Evolutionary conservation across 2,797 vertebrate species (phyloP).

Genomic region (Rhinoraja longicauda): DNA sequence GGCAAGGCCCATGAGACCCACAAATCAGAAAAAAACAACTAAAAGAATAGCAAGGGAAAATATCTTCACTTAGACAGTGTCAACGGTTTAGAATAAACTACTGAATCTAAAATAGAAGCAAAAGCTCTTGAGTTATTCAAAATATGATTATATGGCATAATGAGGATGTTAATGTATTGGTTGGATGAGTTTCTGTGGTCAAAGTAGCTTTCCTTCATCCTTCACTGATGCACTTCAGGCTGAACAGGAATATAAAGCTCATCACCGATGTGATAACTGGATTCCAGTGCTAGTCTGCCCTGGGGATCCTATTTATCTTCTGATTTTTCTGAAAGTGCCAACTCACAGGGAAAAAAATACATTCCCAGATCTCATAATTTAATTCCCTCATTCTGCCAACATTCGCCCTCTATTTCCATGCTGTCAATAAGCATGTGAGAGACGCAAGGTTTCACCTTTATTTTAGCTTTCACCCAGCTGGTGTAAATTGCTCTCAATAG

Average conservation of each 20-base stretch:
- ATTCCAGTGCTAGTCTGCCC: neutral
- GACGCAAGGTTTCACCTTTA: too few relatives aligned
- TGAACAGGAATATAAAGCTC: neutral
- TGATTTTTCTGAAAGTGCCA: neutral
- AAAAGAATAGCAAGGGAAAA: neutral
- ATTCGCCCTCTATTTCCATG: neutral
- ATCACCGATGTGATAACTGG: neutral
- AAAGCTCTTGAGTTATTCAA: neutral
- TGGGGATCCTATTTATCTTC: neutral
- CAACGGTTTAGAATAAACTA: slow-evolving; percentile 2
- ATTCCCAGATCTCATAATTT: neutral
- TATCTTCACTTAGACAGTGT: neutral
- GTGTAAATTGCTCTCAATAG: too few relatives aligned
- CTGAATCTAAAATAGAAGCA: neutral
- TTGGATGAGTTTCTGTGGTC: neutral
- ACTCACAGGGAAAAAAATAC: neutral
- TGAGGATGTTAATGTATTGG: slow-evolving; percentile 7
- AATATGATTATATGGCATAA: slow-evolving; percentile 15
- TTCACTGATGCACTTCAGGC: neutral
- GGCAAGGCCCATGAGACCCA: too few relatives aligned
- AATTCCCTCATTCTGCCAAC: neutral
- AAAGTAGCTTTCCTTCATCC: neutral
- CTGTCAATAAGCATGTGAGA: neutral
- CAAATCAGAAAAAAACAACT: too few relatives aligned
- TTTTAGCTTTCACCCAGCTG: too few relatives aligned